Evolutionary conservation across 1,140 invertebrate genomes (phyloP).

Genomic region (Mylabris phalerata): DNA sequence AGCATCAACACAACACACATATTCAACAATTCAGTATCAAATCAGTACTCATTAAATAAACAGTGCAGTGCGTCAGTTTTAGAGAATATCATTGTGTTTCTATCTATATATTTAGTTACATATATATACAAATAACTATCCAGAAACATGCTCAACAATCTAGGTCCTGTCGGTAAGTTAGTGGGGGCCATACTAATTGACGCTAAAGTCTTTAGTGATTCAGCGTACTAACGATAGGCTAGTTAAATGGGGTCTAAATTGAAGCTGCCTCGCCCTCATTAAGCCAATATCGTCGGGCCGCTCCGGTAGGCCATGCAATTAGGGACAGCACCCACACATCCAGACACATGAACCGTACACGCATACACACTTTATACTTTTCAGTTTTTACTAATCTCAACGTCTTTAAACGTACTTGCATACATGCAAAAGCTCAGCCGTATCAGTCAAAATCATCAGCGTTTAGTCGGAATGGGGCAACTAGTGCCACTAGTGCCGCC

Average conservation of each 20-base stretch:
- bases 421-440: too few relatives aligned
- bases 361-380: conserved; percentile 22
- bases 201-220: conserved; percentile 42
- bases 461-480: neutral
- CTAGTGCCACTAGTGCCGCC: too few relatives aligned
- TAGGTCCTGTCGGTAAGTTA: conserved; percentile 42
- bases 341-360: conserved; percentile 15
- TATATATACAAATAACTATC: conserved; percentile 4
- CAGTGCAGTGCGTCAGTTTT: conserved; percentile 41
- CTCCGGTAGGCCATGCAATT: conserved; percentile 41
- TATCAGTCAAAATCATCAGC: neutral
- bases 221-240: conserved; percentile 43
- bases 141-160: conserved; percentile 41
- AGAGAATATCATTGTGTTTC: conserved; percentile 18
- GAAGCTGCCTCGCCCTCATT: conserved; percentile 43
- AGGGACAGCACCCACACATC: conserved; percentile 18
- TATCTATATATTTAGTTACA: conserved; percentile 5
- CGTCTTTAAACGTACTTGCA: neutral
- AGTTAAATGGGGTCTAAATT: conserved; percentile 44
- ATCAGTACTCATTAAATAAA: conserved; percentile 46
- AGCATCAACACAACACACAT: conserved; percentile 33
- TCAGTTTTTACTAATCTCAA: conserved; percentile 4
- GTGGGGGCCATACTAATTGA: conserved; percentile 41
- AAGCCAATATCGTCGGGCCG: conserved; percentile 38
- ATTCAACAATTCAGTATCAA: conserved; percentile 44